Evolutionary conservation across 2,113 vertebrate species (phyloP).

Genomic region (Setophaga coronata): DNA sequence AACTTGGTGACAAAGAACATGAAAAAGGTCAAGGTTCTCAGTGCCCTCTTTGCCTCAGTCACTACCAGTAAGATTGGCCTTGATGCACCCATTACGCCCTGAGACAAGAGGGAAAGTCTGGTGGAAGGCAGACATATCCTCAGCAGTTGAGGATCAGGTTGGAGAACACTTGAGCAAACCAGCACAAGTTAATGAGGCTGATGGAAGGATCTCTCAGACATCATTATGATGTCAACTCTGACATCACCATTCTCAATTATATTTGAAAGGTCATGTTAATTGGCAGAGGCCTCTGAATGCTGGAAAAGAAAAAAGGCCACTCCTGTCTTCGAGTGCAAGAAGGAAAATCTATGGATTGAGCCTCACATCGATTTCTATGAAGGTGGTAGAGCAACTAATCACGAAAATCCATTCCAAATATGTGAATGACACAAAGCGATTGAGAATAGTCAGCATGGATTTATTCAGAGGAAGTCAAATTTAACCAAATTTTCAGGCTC

Average conservation of each 20-base stretch:
- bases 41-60: not conserved
- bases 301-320: not conserved
- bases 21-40: not conserved
- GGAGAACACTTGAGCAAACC: not conserved
- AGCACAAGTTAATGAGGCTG: not conserved
- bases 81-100: not conserved
- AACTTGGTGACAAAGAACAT: not conserved
- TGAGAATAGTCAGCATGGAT: not conserved
- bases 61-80: not conserved
- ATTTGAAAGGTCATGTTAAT: not conserved
- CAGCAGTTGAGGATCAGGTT: not conserved
- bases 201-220: not conserved
- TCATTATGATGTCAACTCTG: not conserved
- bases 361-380: not conserved
- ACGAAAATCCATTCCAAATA: not conserved
- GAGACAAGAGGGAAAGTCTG: not conserved
- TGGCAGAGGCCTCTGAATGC: not conserved
- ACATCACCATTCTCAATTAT: not conserved
- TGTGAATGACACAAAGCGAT: accelerated
- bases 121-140: not conserved
- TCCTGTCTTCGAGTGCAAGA: not conserved
- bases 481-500: not conserved
- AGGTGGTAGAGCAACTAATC: not conserved
- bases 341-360: not conserved
- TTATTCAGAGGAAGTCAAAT: not conserved